Evolutionary conservation across 2,888 invertebrate species (phyloP).

Genomic region (Candidula unifasciata): DNA sequence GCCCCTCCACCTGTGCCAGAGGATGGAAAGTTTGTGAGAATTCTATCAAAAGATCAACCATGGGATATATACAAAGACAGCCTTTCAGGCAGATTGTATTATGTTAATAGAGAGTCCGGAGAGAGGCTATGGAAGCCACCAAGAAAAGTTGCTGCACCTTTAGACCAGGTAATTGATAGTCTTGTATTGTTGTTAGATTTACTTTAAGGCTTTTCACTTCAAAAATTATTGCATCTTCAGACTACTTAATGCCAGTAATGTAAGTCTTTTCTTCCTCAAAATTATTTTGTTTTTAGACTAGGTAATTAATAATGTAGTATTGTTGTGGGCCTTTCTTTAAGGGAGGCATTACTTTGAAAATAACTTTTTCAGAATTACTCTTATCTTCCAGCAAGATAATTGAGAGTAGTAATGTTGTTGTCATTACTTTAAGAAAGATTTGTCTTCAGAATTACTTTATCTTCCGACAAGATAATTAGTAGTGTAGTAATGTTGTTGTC

Average conservation of each 20-base stretch:
- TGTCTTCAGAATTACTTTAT: slow-evolving; percentile 44
- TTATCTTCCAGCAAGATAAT: slow-evolving; percentile 19
- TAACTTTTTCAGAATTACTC: too few relatives aligned
- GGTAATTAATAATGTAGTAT: too few relatives aligned
- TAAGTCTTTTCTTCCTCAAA: too few relatives aligned
- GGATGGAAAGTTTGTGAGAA: slow-evolving; percentile 51
- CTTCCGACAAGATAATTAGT: slow-evolving; percentile 25
- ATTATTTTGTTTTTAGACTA: too few relatives aligned
- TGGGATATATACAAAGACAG: slow-evolving; percentile 77
- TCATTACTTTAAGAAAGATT: too few relatives aligned
- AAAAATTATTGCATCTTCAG: too few relatives aligned
- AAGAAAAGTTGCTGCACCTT: slow-evolving; percentile 52
- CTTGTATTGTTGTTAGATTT: not conserved
- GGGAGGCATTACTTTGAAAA: too few relatives aligned
- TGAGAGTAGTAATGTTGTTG: not conserved
- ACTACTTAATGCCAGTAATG: too few relatives aligned
- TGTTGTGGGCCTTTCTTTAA: too few relatives aligned
- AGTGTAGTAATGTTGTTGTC: not conserved
- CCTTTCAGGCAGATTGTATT: slow-evolving; percentile 73
- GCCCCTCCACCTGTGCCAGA: slow-evolving; percentile 47
- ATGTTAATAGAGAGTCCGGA: slow-evolving; percentile 74
- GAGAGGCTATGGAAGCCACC: slow-evolving; percentile 79
- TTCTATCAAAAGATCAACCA: slow-evolving; percentile 53
- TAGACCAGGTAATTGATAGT: slow-evolving; percentile 31
- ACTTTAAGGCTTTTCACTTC: not conserved